phyloP scores from a whole-genome alignment of 2,888 invertebrate species.

The Hyles lineata region DNA sequence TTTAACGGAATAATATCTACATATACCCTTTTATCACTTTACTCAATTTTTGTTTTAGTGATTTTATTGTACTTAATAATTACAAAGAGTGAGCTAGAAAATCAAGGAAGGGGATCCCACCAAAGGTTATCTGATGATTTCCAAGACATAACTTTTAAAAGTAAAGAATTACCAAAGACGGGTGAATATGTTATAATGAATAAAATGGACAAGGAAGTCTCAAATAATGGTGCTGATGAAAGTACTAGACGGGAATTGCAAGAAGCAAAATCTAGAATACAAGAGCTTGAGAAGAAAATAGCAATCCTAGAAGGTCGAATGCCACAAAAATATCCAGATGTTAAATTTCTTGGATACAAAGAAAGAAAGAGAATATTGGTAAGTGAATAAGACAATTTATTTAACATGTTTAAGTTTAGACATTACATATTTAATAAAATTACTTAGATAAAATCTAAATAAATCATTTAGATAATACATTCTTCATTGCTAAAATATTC shows the following conservation, averaged over 20 bases:
- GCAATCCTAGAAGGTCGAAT: conserved; percentile 88
- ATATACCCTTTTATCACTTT: not conserved
- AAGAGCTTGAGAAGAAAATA: conserved; percentile 89
- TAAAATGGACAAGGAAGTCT: conserved; percentile 55
- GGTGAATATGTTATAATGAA: conserved; percentile 48
- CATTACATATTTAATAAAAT: conserved; percentile 10
- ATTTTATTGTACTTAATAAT: conserved; percentile 67
- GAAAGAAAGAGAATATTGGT: conserved; percentile 96
- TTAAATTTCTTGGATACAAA: conserved; percentile 96
- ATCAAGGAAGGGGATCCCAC: conserved; percentile 48
- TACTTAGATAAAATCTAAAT: not conserved
- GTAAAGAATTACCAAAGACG: conserved; percentile 59
- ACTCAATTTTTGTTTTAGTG: conserved; percentile 57
- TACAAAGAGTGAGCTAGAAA: conserved; percentile 54
- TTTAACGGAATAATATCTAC: not conserved
- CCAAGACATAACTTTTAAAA: conserved; percentile 58
- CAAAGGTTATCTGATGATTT: conserved; percentile 58
- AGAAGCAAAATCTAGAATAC: conserved; percentile 87
- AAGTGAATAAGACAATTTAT: conserved; percentile 45
- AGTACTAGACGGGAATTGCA: conserved; percentile 80
- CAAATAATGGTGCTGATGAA: conserved; percentile 51
- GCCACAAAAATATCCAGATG: conserved; percentile 94
- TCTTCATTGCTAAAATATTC: too few relatives aligned
- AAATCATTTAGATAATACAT: too few relatives aligned
- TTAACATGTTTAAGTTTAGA: not conserved